phyloP scores from a whole-genome alignment of 2,888 invertebrate species.

The Andrena chrysosceles region DNA sequence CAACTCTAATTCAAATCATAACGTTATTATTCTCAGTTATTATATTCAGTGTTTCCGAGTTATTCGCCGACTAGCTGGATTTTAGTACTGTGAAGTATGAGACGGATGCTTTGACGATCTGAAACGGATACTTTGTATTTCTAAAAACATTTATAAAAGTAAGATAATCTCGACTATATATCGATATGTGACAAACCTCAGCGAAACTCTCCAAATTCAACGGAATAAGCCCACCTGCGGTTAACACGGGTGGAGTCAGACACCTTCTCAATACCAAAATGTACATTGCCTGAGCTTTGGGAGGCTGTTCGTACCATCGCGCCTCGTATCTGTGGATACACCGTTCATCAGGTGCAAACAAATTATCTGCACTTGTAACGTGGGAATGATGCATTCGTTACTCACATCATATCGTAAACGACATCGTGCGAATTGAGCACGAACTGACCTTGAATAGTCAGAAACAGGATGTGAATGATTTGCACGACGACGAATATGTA shows the following conservation, averaged over 20 bases:
- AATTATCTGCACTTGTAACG: background rate
- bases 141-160: background rate
- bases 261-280: background rate
- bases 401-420: constrained; percentile 5
- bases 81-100: constrained; percentile 26
- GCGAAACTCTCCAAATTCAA: constrained; percentile 15
- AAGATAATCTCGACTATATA: background rate
- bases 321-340: background rate
- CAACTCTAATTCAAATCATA: too few species aligned
- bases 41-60: background rate
- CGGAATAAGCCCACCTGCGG: constrained; percentile 21
- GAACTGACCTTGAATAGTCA: constrained; percentile 31
- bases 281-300: background rate
- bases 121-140: background rate
- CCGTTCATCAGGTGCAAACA: background rate
- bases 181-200: background rate
- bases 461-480: constrained; percentile 6
- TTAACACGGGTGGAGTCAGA: background rate
- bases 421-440: background rate
- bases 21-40: background rate
- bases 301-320: background rate
- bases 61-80: background rate
- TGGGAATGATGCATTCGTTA: background rate
- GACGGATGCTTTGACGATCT: constrained; percentile 26
- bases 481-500: background rate